Conservation (phyloP, 2,797 vertebrate genomes). For the Falco biarmicus region DNA sequence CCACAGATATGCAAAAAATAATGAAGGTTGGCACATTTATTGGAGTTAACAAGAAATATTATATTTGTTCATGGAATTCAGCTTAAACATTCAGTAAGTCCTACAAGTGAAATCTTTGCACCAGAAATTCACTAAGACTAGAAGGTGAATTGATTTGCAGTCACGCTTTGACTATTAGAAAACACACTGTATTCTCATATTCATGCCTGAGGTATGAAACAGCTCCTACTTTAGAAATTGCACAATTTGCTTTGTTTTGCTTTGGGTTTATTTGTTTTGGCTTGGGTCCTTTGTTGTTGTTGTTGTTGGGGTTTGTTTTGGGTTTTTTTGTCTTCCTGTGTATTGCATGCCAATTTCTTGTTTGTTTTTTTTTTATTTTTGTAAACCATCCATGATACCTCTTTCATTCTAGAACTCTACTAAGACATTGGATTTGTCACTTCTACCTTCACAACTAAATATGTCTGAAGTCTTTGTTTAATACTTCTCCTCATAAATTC, state of each 20-base stretch:
- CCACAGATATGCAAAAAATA: background rate
- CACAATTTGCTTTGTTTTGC: background rate
- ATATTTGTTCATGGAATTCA: background rate
- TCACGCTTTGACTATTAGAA: background rate
- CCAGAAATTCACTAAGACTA: background rate
- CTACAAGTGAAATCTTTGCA: background rate
- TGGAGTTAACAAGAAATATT: background rate
- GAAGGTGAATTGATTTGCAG: background rate
- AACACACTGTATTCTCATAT: background rate
- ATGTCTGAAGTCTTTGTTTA: background rate
- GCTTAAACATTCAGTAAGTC: background rate
- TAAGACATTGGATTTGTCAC: background rate
- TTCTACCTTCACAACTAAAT: background rate
- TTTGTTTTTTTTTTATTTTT: background rate
- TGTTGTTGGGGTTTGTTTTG: too few species aligned
- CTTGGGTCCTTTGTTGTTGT: too few species aligned
- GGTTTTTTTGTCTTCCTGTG: background rate
- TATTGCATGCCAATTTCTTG: background rate
- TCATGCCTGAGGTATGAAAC: background rate
- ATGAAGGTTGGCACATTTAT: background rate
- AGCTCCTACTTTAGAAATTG: background rate
- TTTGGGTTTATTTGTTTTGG: too few species aligned
- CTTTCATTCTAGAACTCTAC: background rate
- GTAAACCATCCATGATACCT: accelerated
- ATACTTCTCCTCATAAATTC: background rate